Conservation (phyloP, 2,888 invertebrate species). For the Steinernema carpocapsae region DNA sequence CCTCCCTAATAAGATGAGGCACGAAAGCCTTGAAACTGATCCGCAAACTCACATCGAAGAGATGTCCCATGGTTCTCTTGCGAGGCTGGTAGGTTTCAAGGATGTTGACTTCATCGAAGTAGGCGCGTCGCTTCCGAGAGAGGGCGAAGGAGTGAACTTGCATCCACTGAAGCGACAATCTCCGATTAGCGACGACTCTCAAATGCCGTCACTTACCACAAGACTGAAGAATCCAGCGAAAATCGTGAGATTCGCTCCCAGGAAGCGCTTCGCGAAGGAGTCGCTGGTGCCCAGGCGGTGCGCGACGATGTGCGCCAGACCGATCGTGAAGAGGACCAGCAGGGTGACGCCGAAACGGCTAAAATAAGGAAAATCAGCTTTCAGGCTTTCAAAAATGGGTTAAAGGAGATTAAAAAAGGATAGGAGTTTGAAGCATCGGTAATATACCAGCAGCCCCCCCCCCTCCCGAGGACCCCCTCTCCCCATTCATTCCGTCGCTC, state of each 20-base stretch:
- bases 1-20: no score
- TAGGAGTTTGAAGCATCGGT: no score
- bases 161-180: conserved; percentile 50
- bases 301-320: conserved; percentile 14
- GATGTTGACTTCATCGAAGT: conserved; percentile 62
- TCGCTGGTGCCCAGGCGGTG: not conserved
- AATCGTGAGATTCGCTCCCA: not conserved
- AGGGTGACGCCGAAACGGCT: conserved; percentile 31
- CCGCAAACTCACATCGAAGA: conserved; percentile 44
- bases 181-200: not conserved
- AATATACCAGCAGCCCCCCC: no score
- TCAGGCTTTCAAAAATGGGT: no score
- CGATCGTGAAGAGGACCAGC: conserved; percentile 27
- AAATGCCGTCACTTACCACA: conserved; percentile 37
- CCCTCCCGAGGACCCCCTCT: no score
- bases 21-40: not conserved
- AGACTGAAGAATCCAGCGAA: conserved; percentile 41
- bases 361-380: not conserved
- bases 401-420: no score
- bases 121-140: conserved; percentile 53
- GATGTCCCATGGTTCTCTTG: conserved; percentile 59
- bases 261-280: not conserved
- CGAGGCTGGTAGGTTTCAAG: conserved; percentile 64
- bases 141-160: conserved; percentile 50
- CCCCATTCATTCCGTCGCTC: no score